Evolutionary conservation across 2,888 invertebrate genomes (phyloP), one percentile per base, ranked within the genome.

Genomic region (Iselma pallidipennis): DNA sequence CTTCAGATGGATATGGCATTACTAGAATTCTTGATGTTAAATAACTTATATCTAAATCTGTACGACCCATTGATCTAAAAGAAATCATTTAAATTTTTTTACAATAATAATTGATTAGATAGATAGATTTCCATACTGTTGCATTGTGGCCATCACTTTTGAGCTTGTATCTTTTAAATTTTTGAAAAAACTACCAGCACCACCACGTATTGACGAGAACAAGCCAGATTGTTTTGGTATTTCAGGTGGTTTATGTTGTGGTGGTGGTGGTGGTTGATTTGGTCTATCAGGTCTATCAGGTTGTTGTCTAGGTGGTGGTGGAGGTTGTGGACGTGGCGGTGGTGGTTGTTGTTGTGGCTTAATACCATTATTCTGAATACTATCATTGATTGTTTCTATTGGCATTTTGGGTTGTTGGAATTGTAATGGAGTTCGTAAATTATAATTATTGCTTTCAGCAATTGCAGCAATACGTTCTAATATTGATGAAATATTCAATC

Each of bases 101-200:
- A 19, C 0, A 31, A 23, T 10, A 28, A 49, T 7, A 53, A 33
- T 48, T 21, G 4, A 14, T 53, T 28, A 51, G 5, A 21, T 6
- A 14, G 4, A 14, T 9, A 21, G 3, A 48, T 25, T 9, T 49
- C 23, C 9, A 48, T 78, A 91, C 87, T 95, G 94, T 80, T 95
- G 95, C 68, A 98, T 94, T 33, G 96, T 94, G 80, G 97, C 95
- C 91, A 98, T 96, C 45, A 98, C 96, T 85, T 96, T 97, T 33
- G 91, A 91, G 19, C 97, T 96, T 0, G 96, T 97, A 76, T 98
- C 98, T 80, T 96, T 96, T 26, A 98, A 83, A 78, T 96, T 97
- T 76, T 95, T 96, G 63, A 98, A 85, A 74, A 97, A 90, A 76
- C 90, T 95, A 2, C 96, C 95, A 21, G 97, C 96, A 53, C 96